These are phyloP conservation scores for Sussaba pulchella DNA, from an alignment of 2,888 invertebrate species.

Conservation along the genomic window DNA sequence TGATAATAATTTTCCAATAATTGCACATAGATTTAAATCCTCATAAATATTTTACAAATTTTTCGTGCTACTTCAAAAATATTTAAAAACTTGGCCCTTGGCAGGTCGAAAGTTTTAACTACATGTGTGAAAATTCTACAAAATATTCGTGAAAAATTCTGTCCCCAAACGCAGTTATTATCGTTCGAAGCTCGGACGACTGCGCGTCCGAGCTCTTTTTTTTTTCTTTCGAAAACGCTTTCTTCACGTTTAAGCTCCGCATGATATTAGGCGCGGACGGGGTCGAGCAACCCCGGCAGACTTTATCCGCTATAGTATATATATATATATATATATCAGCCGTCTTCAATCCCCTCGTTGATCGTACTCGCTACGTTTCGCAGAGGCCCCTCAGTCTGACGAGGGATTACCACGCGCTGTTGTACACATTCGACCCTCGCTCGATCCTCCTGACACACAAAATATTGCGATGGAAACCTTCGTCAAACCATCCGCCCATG, in stretches of 20 bases:
- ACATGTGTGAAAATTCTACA: too few species aligned
- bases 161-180: too few species aligned
- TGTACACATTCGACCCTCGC: neutral
- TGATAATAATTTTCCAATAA: too few species aligned
- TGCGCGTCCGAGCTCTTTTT: neutral
- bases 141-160: too few species aligned
- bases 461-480: neutral
- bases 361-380: conserved; percentile 35
- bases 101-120: too few species aligned
- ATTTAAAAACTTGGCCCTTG: too few species aligned
- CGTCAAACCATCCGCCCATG: neutral
- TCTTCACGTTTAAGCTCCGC: conserved; percentile 13
- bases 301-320: conserved; percentile 22
- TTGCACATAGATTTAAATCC: too few species aligned
- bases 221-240: conserved; percentile 13
- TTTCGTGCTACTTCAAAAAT: too few species aligned
- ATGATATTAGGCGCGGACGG: conserved; percentile 13
- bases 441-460: neutral
- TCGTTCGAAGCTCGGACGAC: too few species aligned
- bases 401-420: conserved; percentile 19
- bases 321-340: conserved; percentile 15
- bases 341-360: conserved; percentile 3
- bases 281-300: conserved; percentile 2
- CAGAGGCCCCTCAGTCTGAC: conserved; percentile 3
- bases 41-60: too few species aligned